Evolutionary conservation across 2,888 invertebrate species (phyloP).

Genomic region (Bombylius major): DNA sequence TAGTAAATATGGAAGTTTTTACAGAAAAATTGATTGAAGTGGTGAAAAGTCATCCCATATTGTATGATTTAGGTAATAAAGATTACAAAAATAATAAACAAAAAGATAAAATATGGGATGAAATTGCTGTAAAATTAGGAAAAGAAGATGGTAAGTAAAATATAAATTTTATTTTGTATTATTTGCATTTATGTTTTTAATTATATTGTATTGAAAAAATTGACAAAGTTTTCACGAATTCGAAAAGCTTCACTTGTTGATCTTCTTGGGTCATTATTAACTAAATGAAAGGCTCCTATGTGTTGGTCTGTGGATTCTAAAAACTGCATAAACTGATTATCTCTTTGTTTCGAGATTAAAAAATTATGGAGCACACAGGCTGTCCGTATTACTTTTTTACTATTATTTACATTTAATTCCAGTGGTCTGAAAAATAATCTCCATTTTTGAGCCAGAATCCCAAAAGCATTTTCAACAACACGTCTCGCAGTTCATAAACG

Average conservation of each 20-base stretch:
- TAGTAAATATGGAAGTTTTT: too few relatives aligned
- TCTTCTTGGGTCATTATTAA: background rate
- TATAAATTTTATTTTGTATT: background rate
- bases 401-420: background rate
- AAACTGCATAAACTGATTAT: too few relatives aligned
- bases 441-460: constrained; percentile 1
- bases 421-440: constrained; percentile 2
- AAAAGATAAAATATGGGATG: too few relatives aligned
- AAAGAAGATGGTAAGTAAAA: too few relatives aligned
- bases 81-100: too few relatives aligned
- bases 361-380: background rate
- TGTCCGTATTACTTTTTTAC: background rate
- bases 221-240: background rate
- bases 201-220: background rate
- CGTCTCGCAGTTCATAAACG: background rate
- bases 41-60: too few relatives aligned
- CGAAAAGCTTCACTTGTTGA: background rate
- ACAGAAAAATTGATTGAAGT: too few relatives aligned
- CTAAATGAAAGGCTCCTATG: background rate
- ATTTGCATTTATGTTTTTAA: background rate
- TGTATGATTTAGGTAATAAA: too few relatives aligned
- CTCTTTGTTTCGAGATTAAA: too few relatives aligned
- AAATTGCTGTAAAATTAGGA: too few relatives aligned
- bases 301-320: too few relatives aligned
- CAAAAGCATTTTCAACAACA: constrained; percentile 3